Percentiles rank a stretch among this genome's conserved stretches.
Evolutionary conservation across 2,797 vertebrate species (phyloP).

Genomic region (Sebastes steindachneri): DNA sequence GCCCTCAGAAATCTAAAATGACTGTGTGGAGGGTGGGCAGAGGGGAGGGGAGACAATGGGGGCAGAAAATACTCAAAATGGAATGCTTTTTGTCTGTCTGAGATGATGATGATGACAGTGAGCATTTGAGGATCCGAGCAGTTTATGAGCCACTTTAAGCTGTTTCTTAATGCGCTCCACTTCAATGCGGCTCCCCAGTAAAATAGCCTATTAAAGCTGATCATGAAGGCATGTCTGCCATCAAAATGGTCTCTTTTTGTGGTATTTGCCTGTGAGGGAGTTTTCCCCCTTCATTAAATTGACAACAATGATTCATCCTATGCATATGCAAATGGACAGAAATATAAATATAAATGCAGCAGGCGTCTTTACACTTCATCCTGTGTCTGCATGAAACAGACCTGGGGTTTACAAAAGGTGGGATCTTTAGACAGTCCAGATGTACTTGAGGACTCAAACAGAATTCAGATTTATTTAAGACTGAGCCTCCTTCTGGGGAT

Average conservation of each 20-base stretch:
- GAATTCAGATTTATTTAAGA: constrained; percentile 34
- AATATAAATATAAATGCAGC: constrained; percentile 43
- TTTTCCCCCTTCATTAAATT: constrained; percentile 69
- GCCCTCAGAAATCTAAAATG: constrained; percentile 33
- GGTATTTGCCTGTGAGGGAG: constrained; percentile 66
- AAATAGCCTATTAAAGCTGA: constrained; percentile 79
- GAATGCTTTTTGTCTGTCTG: constrained; percentile 63
- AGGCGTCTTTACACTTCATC: neutral
- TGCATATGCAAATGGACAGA: constrained; percentile 73
- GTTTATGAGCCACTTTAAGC: constrained; percentile 75
- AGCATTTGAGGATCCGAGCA: constrained; percentile 51
- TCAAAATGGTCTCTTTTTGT: constrained; percentile 65
- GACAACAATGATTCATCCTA: constrained; percentile 66
- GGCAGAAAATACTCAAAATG: constrained; percentile 39
- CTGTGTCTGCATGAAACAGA: constrained; percentile 29
- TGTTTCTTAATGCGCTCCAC: constrained; percentile 75
- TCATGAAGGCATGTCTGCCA: constrained; percentile 77
- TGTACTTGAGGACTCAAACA: constrained; percentile 38
- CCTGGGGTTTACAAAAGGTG: constrained; percentile 33
- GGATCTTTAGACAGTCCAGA: constrained; percentile 45
- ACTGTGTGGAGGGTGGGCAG: neutral
- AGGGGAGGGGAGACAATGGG: neutral
- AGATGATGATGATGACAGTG: constrained; percentile 48
- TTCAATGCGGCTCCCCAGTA: constrained; percentile 63
- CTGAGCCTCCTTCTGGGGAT: constrained; percentile 41